These are phyloP conservation scores for Bactericera cockerelli DNA, from an alignment of 1,140 invertebrate genomes.

Conservation along the genomic window DNA sequence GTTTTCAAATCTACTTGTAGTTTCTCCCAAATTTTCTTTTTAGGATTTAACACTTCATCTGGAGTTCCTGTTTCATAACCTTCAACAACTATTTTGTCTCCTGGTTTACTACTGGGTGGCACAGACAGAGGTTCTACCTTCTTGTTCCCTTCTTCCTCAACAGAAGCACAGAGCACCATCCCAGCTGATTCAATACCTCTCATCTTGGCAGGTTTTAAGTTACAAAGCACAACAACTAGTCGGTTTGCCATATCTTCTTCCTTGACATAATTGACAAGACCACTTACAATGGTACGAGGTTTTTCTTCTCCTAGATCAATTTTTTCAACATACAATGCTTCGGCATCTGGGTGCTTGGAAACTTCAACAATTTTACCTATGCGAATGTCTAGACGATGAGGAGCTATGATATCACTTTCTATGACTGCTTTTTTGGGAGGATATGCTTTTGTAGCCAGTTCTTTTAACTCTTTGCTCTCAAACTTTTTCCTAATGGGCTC, in stretches of 20 bases:
- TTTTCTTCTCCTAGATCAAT: constrained; percentile 58
- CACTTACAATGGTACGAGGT: constrained; percentile 62
- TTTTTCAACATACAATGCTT: constrained; percentile 84
- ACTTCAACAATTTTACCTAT: constrained; percentile 85
- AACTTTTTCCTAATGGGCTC: constrained; percentile 84
- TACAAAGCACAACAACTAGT: constrained; percentile 78
- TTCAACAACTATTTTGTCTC: constrained; percentile 67
- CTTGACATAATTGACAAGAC: constrained; percentile 77
- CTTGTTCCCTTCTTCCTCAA: constrained; percentile 46
- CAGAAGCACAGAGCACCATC: constrained; percentile 82
- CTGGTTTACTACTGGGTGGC: constrained; percentile 50
- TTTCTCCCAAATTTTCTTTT: constrained; percentile 97
- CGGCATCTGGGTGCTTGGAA: constrained; percentile 87
- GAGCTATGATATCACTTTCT: constrained; percentile 44
- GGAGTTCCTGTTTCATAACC: constrained; percentile 62
- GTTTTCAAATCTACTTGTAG: constrained; percentile 65
- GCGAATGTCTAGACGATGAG: constrained; percentile 68
- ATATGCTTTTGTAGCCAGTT: constrained; percentile 58
- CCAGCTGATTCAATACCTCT: constrained; percentile 74
- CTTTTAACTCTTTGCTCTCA: constrained; percentile 57
- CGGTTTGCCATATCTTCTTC: constrained; percentile 73
- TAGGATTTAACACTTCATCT: constrained; percentile 83
- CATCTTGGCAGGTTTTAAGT: constrained; percentile 87
- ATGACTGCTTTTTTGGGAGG: constrained; percentile 33
- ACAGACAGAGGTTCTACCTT: constrained; percentile 71